Conservation (phyloP, 2,888 invertebrate genomes). For the Pterostichus niger region DNA sequence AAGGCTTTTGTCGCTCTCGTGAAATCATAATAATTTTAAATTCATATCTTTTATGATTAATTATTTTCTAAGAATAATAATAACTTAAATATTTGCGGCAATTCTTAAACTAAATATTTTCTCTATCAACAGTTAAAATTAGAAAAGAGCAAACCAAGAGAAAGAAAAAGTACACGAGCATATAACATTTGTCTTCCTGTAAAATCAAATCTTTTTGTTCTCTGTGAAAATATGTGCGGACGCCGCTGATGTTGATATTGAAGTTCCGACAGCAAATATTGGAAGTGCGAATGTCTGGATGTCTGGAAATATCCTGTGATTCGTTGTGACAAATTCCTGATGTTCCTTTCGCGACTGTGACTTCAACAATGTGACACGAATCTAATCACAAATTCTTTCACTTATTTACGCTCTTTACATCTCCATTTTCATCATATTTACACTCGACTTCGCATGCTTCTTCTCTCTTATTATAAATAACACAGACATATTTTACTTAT, state of each 20-base stretch:
- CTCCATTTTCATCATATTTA: background rate
- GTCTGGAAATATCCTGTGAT: slow-evolving; percentile 21
- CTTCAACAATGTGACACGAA: slow-evolving; percentile 27
- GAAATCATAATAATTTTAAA: too few relatives aligned
- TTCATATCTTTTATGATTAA: too few relatives aligned
- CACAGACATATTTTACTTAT: too few relatives aligned
- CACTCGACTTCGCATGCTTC: too few relatives aligned
- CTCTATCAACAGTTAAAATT: too few relatives aligned
- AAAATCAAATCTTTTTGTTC: background rate
- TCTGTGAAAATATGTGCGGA: background rate
- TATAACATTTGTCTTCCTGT: background rate
- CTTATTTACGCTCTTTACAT: slow-evolving; percentile 24
- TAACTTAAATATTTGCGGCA: too few relatives aligned
- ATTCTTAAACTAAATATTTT: too few relatives aligned
- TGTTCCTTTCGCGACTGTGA: background rate
- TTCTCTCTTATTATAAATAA: too few relatives aligned
- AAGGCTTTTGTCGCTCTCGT: too few relatives aligned
- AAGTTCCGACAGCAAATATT: slow-evolving; percentile 29
- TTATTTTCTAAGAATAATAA: too few relatives aligned
- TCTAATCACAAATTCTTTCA: slow-evolving; percentile 42
- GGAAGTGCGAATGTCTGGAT: slow-evolving; percentile 38
- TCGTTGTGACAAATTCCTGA: slow-evolving; percentile 37
- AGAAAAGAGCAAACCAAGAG: background rate
- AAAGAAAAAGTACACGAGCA: background rate
- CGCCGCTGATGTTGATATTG: slow-evolving; percentile 4